Percentiles rank a stretch among this genome's conserved stretches.
phyloP scores from a whole-genome alignment of 2,888 invertebrate genomes.

The Trichogramma evanescens region DNA sequence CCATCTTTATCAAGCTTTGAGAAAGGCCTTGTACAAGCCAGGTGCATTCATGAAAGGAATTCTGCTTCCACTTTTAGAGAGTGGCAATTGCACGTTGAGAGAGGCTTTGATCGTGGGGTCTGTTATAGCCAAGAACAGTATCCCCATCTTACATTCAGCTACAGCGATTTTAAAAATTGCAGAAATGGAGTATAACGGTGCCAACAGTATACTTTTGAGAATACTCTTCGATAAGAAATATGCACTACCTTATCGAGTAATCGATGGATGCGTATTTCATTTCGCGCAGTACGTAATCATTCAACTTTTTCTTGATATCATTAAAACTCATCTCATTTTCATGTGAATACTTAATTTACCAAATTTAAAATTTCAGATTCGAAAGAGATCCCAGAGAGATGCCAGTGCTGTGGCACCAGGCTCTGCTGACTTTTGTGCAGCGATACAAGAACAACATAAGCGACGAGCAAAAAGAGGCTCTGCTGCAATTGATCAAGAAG shows the following conservation, averaged over 20 bases:
- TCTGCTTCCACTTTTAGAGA: slow-evolving; percentile 66
- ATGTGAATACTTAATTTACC: neutral
- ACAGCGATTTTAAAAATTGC: slow-evolving; percentile 93
- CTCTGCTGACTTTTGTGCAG: slow-evolving; percentile 86
- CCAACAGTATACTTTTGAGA: slow-evolving; percentile 89
- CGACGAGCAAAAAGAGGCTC: slow-evolving; percentile 81
- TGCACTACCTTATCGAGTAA: slow-evolving; percentile 88
- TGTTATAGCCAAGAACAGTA: slow-evolving; percentile 81
- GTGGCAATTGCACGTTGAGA: slow-evolving; percentile 87
- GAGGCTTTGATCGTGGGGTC: slow-evolving; percentile 95
- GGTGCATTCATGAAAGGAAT: slow-evolving; percentile 96
- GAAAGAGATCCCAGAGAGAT: slow-evolving; percentile 73
- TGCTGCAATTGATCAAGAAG: slow-evolving; percentile 69
- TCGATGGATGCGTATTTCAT: slow-evolving; percentile 91
- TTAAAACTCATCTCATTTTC: neutral
- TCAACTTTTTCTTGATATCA: neutral
- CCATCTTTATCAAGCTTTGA: slow-evolving; percentile 89
- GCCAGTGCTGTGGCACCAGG: slow-evolving; percentile 97
- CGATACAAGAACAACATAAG: slow-evolving; percentile 93
- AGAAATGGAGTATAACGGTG: slow-evolving; percentile 95
- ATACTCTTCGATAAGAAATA: slow-evolving; percentile 96
- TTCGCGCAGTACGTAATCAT: slow-evolving; percentile 67
- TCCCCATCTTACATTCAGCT: slow-evolving; percentile 90
- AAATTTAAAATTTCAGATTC: slow-evolving; percentile 57
- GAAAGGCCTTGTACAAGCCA: slow-evolving; percentile 91